Evolutionary conservation across 2,113 vertebrate genomes (phyloP), one percentile per base, ranked within the genome.

Genomic region (Cebus imitator): DNA sequence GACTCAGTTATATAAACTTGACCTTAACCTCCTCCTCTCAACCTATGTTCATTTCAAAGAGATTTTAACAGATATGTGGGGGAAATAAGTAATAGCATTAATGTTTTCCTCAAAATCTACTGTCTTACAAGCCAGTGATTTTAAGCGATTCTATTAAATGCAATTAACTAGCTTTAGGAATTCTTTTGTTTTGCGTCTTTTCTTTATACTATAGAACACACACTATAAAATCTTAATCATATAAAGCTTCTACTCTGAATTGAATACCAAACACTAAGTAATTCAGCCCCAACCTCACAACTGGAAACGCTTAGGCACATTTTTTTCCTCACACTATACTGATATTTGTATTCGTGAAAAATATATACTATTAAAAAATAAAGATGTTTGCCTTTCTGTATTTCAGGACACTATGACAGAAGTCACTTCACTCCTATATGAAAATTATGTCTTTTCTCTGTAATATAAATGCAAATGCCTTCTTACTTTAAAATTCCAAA

Each of bases 1-100:
- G 52, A 95, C 95, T 92, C 84, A 45, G 84, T 97, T 97, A 87
- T 27, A 89, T 92, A 98, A 97, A 97, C 95, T 79, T 96, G 97
- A 96, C 96, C 97, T 98, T 96, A 70, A 78, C 90, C 92, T 83
- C 48, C 13, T 93, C 58, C 45, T 92, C 72, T 95, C 87, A 92
- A 90, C 48, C 79, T 68, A 82, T 35, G 45, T 32, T 88, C 40
- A 52, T 85, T 94, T 88, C 79, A 90, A 58, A 87, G 76, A 87
- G n/a, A 73, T 75, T 96, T 96, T 52, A 89, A 83, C 45, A 70
- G n/a, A 81, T 55, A 68, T 1, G 48, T 66, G n/a, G 14, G 11
- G 35, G 50, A 11, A 23, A 21, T 13, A 79, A 72, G 23, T 73
- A 48, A 83, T 2, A 35, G 43, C 48, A 13, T 1, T 75, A 79